Evolutionary conservation across 35 echinoderm and acorn worm species (phyloP), one percentile per base, ranked within the genome.

Genomic region (Eucidaris tribuloides): DNA sequence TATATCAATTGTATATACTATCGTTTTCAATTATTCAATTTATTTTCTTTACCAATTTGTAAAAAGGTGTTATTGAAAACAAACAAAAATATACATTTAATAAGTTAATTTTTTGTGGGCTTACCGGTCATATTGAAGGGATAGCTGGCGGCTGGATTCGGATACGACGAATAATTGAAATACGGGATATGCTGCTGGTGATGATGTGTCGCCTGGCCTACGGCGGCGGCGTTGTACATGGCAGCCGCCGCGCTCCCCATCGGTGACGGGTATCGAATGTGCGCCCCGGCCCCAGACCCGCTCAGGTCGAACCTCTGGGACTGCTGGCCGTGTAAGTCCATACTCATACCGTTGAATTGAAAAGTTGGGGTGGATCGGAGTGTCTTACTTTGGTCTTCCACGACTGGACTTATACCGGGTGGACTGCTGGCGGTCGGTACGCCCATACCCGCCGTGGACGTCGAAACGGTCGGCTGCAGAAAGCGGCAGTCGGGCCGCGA

Each of bases 401-500:
- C 68, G 7, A 74, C 41, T 33, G 68, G 68, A 11, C 35, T 25
- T 17, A 74, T 44, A 18, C 68, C 68, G 7, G 68, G 38, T 7
- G 68, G 68, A 25, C 35, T 74, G 40, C 68, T 74, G 68, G 68
- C 68, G 18, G 68, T 41, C 35, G 68, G 68, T 7, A 74, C 7
- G 1, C 68, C 68, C 68, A 74, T 74, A 20, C 35, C n/a, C 19
- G 28, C 68, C 41, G 68, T 24, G 14, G 68, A 42, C 35, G 68
- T 74, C 7, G 68, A 42, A n/a, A 38, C 68, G 35, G 68, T 18
- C 15, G 68, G 68, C 30, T 74, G 68, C 20, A 74, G 37, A 40
- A 74, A 74, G 35, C 68, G 34, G 68, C 68, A 74, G n/a, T 74
- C 68, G 68, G 68, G 68, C 38, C 68, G 68, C 28, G 68, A 74